Base-by-base conservation (phyloP, 1,140 invertebrate genomes). In the Aradophagus sp. region DNA sequence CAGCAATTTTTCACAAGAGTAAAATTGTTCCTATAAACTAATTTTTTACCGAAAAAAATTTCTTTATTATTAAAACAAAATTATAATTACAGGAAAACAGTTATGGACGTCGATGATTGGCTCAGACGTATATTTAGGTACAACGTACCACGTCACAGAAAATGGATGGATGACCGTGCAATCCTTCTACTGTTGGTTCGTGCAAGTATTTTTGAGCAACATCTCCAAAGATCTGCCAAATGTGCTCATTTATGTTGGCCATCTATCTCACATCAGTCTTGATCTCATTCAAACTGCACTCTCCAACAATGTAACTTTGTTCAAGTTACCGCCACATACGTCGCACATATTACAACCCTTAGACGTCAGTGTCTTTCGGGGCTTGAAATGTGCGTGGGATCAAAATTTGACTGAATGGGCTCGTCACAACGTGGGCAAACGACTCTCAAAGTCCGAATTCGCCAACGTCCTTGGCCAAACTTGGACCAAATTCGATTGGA, bases 291-390 rank as follows among this genome's bases (percentile, higher is more conserved):
- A 38, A 38, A 6, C 31, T 5, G 32, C 34, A 12, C 10, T 50
- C 3, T 2, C 6, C 20, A 15, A 36, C 34, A 50, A 50, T 26
- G 11, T 38, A 15, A 44, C 47, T 17, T 36, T 36, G 26, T 38
- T 50, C 10, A 50, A 50, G 32, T 50, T 50, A 14, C 47, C 47
- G 10, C 47, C 32, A 19, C 47, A 50, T 12, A 50, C 47, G 12
- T 50, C 29, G 10, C 32, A 50, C 23, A 36, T 53, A 27, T 26
- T 23, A 39, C 17, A 29, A 39, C 39, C 52, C 13, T 12, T 45
- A 0, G 42, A 45, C 8, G 23, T 55, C 0, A 32, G 36, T 23
- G 50, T 42, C 1, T 41, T 55, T 13, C 26, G 17, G 10, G 35
- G 38, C 1, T 8, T 41, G 2, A 55, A 42, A 55, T 19, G 10